Evolutionary conservation across 2,113 vertebrate species (phyloP).

Genomic region (Sylvietta virens): DNA sequence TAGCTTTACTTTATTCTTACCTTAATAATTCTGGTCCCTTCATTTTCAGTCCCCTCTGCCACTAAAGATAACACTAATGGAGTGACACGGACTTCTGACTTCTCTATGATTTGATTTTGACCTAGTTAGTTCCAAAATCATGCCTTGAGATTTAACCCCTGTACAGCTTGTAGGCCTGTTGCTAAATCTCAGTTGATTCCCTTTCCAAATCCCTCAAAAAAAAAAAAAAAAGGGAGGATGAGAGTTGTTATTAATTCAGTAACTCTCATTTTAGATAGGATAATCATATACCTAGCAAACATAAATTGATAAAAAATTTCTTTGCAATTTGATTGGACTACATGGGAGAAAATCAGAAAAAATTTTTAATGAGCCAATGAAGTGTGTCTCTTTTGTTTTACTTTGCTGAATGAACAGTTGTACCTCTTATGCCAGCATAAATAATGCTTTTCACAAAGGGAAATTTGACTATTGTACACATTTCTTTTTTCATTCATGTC

Average conservation of each 20-base stretch:
- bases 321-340: neutral
- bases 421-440: neutral
- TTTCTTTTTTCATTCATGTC: neutral
- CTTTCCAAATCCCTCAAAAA: rapidly evolving
- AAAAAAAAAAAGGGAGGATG: neutral
- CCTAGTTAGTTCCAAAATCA: neutral
- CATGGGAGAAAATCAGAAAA: neutral
- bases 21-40: neutral
- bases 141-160: neutral
- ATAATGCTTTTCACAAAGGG: neutral
- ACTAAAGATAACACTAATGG: neutral
- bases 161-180: neutral
- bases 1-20: neutral
- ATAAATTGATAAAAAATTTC: neutral
- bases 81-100: neutral
- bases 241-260: neutral
- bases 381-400: neutral
- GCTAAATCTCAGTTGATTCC: neutral
- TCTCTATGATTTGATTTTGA: neutral
- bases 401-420: neutral
- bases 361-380: neutral
- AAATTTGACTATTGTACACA: neutral
- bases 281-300: neutral
- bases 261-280: neutral
- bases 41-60: neutral